A percentile compares a stretch with the other conserved stretches of the same genome.
Evolutionary conservation across 2,888 invertebrate species (phyloP).

Genomic region (Spilarctia lutea): DNA sequence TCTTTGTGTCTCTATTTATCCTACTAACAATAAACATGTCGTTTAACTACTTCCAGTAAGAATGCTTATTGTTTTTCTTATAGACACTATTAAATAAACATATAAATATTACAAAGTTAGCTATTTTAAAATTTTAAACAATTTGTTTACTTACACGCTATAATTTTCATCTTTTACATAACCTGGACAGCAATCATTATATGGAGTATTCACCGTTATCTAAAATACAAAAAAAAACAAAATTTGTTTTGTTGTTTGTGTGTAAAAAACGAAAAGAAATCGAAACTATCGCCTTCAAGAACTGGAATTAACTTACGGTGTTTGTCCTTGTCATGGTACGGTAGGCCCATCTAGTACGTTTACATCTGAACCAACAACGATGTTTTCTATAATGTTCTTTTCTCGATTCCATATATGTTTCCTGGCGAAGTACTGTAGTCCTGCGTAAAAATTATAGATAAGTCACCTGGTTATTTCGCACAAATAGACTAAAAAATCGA

Average conservation of each 20-base stretch:
- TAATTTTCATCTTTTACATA: background rate
- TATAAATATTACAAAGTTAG: background rate
- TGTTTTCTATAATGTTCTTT: background rate
- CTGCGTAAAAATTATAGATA: background rate
- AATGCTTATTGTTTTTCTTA: background rate
- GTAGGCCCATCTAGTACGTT: background rate
- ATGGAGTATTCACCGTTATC: slow-evolving; percentile 2
- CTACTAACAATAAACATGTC: too few species aligned
- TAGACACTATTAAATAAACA: background rate
- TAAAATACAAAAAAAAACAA: background rate
- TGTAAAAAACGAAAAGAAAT: too few species aligned
- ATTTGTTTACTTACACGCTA: background rate
- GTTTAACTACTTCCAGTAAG: background rate
- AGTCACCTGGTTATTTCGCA: background rate
- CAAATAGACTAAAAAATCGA: background rate
- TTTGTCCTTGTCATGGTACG: background rate
- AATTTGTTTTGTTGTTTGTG: background rate
- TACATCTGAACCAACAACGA: slow-evolving; percentile 6
- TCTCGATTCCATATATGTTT: background rate
- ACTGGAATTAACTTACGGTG: background rate
- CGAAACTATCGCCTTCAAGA: background rate
- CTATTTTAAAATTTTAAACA: background rate
- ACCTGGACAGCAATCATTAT: slow-evolving; percentile 16
- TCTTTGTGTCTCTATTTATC: too few species aligned
- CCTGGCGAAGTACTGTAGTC: background rate